Evolutionary conservation across 1,140 invertebrate genomes (phyloP).

Genomic region (Wiebesia pumilae): DNA sequence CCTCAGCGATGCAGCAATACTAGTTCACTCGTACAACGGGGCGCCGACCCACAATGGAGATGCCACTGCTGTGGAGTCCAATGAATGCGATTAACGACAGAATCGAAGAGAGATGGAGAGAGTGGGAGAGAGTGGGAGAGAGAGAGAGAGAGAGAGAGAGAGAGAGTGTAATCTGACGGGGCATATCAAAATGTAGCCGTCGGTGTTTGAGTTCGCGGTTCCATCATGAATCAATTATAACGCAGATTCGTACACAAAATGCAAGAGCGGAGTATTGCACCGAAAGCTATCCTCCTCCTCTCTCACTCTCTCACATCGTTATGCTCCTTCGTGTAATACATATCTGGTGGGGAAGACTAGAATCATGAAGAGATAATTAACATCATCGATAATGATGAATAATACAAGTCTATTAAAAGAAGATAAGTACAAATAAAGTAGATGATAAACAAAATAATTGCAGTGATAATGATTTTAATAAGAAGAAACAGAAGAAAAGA

Average conservation of each 20-base stretch:
- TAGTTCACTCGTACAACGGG: background rate
- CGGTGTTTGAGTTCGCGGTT: conserved; percentile 68
- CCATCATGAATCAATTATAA: conserved; percentile 71
- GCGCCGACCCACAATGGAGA: conserved; percentile 54
- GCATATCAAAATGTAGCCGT: conserved; percentile 66
- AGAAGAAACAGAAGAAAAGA: no score
- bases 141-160: background rate
- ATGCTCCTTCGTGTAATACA: background rate
- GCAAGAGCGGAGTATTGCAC: conserved; percentile 52
- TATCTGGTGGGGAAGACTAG: background rate
- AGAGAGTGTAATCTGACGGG: conserved; percentile 48
- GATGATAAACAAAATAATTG: no score
- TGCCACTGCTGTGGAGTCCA: conserved; percentile 47
- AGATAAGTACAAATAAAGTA: no score
- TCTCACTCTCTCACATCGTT: background rate
- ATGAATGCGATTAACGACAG: background rate
- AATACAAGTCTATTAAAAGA: no score
- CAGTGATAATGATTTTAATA: no score
- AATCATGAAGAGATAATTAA: conserved; percentile 51
- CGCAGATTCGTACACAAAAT: conserved; percentile 66
- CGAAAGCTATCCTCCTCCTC: conserved; percentile 54
- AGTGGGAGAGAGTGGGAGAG: no score
- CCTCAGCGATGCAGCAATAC: background rate
- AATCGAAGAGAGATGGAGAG: background rate
- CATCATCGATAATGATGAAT: conserved; percentile 44